phyloP scores from a whole-genome alignment of 1,140 invertebrate genomes.

The Caerostris darwini region DNA sequence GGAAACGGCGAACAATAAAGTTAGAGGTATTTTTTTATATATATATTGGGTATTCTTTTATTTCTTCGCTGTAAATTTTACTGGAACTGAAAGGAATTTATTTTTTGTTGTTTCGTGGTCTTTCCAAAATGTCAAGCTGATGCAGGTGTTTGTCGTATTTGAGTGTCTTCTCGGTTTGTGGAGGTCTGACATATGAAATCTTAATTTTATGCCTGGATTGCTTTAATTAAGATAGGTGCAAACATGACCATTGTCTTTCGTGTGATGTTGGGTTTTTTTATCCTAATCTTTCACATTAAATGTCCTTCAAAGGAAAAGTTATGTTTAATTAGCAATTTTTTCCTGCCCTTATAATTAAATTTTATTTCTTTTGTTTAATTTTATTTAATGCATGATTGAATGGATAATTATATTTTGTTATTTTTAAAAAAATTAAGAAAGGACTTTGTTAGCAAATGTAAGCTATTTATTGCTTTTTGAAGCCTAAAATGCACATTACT shows the following conservation, averaged over 20 bases:
- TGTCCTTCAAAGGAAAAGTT: not conserved
- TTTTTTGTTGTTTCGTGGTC: not conserved
- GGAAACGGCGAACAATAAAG: not conserved
- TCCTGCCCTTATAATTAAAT: too few relatives aligned
- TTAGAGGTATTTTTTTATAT: not conserved
- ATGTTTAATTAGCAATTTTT: too few relatives aligned
- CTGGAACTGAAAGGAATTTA: not conserved
- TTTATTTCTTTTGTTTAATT: too few relatives aligned
- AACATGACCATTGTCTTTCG: not conserved
- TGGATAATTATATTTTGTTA: too few relatives aligned
- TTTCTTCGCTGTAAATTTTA: not conserved
- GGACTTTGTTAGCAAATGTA: too few relatives aligned
- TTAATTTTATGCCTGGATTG: slow-evolving; percentile 4
- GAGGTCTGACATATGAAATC: not conserved
- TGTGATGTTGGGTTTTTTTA: not conserved
- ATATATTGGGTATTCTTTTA: not conserved
- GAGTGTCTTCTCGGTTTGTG: not conserved
- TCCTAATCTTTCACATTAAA: not conserved
- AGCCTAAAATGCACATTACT: too few relatives aligned
- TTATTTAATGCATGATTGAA: too few relatives aligned
- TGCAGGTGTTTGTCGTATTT: not conserved
- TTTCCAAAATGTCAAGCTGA: not conserved
- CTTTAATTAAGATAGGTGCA: not conserved
- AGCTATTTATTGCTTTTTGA: too few relatives aligned
- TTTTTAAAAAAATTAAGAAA: too few relatives aligned